A percentile compares a stretch with the other conserved stretches of the same genome.
These are phyloP conservation scores for Zosterops borbonicus DNA, from an alignment of 2,113 vertebrate species.

Conservation along the genomic window DNA sequence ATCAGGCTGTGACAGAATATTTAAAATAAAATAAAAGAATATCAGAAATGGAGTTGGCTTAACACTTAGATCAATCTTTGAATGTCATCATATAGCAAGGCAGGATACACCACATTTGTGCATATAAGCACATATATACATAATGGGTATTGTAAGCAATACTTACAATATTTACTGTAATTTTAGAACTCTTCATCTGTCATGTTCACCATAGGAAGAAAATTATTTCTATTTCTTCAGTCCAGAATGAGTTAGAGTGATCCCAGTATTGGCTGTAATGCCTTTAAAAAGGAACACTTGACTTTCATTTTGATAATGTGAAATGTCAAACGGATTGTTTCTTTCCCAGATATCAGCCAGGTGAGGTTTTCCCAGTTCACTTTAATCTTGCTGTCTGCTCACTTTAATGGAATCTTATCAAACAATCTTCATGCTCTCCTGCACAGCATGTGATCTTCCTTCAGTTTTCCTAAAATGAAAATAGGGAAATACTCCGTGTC, in stretches of 20 bases:
- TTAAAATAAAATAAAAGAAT: not conserved
- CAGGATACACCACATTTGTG: not conserved
- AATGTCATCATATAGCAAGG: not conserved
- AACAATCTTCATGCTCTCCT: conserved; percentile 15
- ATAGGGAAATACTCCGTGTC: not conserved
- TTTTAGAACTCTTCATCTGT: not conserved
- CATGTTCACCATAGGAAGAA: not conserved
- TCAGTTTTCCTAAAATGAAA: conserved; percentile 24
- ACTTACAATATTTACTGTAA: not conserved
- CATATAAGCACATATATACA: too few species aligned
- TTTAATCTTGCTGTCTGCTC: conserved; percentile 28
- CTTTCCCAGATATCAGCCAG: not conserved
- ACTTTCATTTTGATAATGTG: conserved; percentile 21
- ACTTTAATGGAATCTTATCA: conserved; percentile 45
- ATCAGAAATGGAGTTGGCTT: not conserved
- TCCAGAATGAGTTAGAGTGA: not conserved
- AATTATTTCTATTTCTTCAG: not conserved
- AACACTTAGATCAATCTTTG: not conserved
- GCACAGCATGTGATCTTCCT: not conserved
- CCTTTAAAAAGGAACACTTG: not conserved
- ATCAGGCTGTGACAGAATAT: conserved; percentile 3
- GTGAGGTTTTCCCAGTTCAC: not conserved
- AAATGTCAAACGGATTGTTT: conserved; percentile 31
- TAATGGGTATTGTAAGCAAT: not conserved
- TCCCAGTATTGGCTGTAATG: not conserved